Evolutionary conservation across 2,888 invertebrate genomes (phyloP).

Genomic region (Phalera bucephala): DNA sequence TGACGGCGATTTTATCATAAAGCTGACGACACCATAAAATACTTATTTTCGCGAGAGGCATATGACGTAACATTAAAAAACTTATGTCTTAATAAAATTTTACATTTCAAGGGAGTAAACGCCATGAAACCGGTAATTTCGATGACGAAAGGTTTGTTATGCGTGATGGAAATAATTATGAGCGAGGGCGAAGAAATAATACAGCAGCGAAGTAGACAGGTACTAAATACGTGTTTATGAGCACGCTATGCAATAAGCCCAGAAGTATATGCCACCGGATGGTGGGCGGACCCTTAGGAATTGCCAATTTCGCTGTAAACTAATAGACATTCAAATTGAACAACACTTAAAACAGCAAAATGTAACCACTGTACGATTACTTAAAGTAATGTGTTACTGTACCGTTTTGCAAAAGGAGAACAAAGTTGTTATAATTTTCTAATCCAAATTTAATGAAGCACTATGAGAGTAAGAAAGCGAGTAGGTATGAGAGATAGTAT

Average conservation of each 20-base stretch:
- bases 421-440: no score
- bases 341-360: slow-evolving; percentile 43
- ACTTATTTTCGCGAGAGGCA: slow-evolving; percentile 43
- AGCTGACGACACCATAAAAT: slow-evolving; percentile 41
- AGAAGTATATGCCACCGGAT: slow-evolving; percentile 19
- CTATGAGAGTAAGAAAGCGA: no score
- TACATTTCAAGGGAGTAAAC: slow-evolving; percentile 2
- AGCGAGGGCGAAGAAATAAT: slow-evolving; percentile 8
- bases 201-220: slow-evolving; percentile 14
- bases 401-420: no score
- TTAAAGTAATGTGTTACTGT: no score
- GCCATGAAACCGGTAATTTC: not conserved
- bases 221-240: slow-evolving; percentile 31
- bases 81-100: slow-evolving; percentile 8
- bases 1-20: slow-evolving; percentile 53
- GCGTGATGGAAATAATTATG: slow-evolving; percentile 18
- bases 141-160: slow-evolving; percentile 3
- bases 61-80: slow-evolving; percentile 38
- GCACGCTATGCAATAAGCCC: slow-evolving; percentile 31
- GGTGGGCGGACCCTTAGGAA: slow-evolving; percentile 44
- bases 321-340: slow-evolving; percentile 51
- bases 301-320: slow-evolving; percentile 58
- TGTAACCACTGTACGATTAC: no score
- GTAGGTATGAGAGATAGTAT: no score
- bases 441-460: no score